Base-by-base conservation (phyloP, 2,888 invertebrate species). In the Azorinus chamasolen region DNA sequence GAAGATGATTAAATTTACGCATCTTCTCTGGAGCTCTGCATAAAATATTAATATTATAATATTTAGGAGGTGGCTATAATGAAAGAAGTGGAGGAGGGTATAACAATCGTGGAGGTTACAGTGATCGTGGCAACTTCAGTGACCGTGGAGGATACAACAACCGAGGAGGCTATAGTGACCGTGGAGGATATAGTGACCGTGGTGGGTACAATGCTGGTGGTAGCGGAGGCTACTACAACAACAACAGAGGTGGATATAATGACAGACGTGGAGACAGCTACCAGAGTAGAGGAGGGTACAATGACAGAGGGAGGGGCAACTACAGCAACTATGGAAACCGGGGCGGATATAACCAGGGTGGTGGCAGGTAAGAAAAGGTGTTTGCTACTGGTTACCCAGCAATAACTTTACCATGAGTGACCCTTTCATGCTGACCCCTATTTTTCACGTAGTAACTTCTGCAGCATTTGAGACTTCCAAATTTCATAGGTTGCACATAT, bases 111-210 rank as follows among this genome's bases (percentile, higher is more conserved):
- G 57, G 57, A 18, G 59, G 54, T 1, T 54, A 54, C 20, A 18
- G 37, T 54, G 37, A 46, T 37, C 48, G 55, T 54, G 71, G 75
- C 50, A 32, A 62, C 39, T 18, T 24, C 39, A 18, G 41, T 22
- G 41, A 41, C 2, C 37, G 50, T 39, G 51, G 62, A 22, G 37
- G 51, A 18, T 32, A 24, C 12, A 57, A 75, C 39, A 78, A 96
- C 95, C 94, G 94, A 94, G 91, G 92, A 43, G 89, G 93, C 54
- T 93, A 93, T 70, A 93, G 92, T 66, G 92, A 93, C 71, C 92
- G 93, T 75, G 93, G 85, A 88, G 90, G 92, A 69, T 91, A 92
- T 55, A 87, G 88, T 66, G 89, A 90, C 58, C 88, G 80, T 10
- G 80, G 84, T 24, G 80, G 83, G 2, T 74, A 75, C 46, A 65